These are phyloP conservation scores for Stenurella melanura DNA, from an alignment of 2,888 invertebrate genomes.

Conservation along the genomic window DNA sequence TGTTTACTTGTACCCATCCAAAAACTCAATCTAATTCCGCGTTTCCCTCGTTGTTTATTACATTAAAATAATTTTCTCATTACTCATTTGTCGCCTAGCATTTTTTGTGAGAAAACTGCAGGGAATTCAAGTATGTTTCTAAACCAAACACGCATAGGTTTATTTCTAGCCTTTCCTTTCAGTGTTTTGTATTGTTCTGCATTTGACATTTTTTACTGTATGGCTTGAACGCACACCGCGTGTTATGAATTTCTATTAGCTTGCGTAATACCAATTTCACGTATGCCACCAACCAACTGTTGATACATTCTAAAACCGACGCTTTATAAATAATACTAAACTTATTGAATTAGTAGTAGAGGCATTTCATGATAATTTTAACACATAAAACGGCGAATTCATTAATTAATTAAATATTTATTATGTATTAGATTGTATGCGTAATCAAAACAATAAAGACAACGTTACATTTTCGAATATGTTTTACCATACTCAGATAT, in stretches of 20 bases:
- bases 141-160: background rate
- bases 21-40: background rate
- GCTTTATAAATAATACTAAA: too few species aligned
- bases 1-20: background rate
- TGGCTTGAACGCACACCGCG: background rate
- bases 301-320: background rate
- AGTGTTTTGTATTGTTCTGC: background rate
- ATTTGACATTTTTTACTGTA: slow-evolving; percentile 1
- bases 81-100: background rate
- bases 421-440: too few species aligned
- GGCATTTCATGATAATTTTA: too few species aligned
- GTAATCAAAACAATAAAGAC: too few species aligned
- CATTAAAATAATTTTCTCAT: background rate
- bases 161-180: background rate
- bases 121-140: background rate
- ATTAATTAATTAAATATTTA: too few species aligned
- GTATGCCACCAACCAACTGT: background rate
- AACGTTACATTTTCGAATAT: too few species aligned
- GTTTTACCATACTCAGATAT: too few species aligned
- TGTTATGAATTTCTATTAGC: background rate
- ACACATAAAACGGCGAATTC: too few species aligned
- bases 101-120: background rate
- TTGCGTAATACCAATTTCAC: background rate
- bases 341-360: too few species aligned
- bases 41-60: background rate